These are phyloP conservation scores for Papilio protenor DNA, from an alignment of 2,888 invertebrate genomes.

Conservation along the genomic window DNA sequence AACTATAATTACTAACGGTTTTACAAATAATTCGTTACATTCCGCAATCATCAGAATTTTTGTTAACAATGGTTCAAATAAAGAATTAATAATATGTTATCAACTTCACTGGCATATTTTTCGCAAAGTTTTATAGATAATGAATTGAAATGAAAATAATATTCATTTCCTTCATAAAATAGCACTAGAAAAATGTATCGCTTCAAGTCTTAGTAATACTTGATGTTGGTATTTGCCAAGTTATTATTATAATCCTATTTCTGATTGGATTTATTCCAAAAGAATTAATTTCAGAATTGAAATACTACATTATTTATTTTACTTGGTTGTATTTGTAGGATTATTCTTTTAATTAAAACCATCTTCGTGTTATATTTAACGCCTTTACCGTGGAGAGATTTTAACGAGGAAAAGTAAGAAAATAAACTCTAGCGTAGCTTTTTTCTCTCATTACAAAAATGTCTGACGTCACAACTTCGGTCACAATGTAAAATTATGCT, in stretches of 20 bases:
- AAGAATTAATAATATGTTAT: slow-evolving; percentile 12
- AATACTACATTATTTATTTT: background rate
- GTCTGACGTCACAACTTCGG: slow-evolving; percentile 19
- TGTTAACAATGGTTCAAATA: background rate
- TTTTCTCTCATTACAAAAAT: slow-evolving; percentile 19
- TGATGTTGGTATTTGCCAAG: background rate
- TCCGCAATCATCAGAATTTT: background rate
- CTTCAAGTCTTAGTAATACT: background rate
- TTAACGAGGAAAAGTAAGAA: slow-evolving; percentile 22
- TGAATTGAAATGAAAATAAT: background rate
- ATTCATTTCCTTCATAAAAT: background rate
- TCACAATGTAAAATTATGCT: slow-evolving; percentile 18
- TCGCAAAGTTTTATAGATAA: background rate
- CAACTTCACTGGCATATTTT: background rate
- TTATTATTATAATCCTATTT: background rate
- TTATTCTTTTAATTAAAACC: background rate
- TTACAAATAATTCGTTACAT: background rate
- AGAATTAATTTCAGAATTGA: background rate
- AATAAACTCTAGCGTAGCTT: slow-evolving; percentile 1
- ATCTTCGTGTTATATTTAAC: slow-evolving; percentile 1
- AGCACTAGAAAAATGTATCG: background rate
- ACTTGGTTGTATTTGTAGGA: background rate
- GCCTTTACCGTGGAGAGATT: slow-evolving; percentile 4
- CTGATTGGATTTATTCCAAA: background rate
- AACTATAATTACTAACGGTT: background rate